Evolutionary conservation across 2,113 vertebrate genomes (phyloP).

Genomic region (Camelus bactrianus): DNA sequence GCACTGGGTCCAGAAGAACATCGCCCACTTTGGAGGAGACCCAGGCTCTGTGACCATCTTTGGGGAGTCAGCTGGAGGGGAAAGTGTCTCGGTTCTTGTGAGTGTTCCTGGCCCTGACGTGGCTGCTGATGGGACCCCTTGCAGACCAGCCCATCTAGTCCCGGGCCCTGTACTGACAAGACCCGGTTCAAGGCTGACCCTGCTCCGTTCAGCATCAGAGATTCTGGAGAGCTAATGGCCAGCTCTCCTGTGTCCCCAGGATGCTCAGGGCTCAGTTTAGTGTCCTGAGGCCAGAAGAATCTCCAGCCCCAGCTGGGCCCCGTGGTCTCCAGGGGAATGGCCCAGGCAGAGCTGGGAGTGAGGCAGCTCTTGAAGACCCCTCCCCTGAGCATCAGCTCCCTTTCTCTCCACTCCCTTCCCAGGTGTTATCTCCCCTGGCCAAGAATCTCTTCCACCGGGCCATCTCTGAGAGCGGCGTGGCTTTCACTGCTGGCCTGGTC

Average conservation of each 20-base stretch:
- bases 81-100: conserved; percentile 92
- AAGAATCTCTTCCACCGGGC: conserved; percentile 90
- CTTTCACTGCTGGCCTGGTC: not conserved
- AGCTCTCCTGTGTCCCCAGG: not conserved
- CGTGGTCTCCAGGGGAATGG: not conserved
- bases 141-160: not conserved
- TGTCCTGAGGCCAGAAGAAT: fast-evolving
- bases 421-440: conserved; percentile 88
- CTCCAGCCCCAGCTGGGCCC: not conserved
- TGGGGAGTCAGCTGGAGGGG: conserved; percentile 93
- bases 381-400: not conserved
- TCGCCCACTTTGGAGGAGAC: conserved; percentile 92
- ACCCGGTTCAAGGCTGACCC: not conserved
- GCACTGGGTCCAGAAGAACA: conserved; percentile 93
- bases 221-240: not conserved
- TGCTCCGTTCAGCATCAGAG: not conserved
- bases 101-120: conserved; percentile 33
- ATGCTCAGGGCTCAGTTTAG: not conserved
- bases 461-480: conserved; percentile 89
- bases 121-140: not conserved
- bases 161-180: not conserved
- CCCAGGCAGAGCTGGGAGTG: not conserved
- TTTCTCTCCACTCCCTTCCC: not conserved
- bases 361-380: not conserved
- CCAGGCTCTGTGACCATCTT: conserved; percentile 92